These are phyloP conservation scores for Heliconius himera DNA, from an alignment of 1,140 invertebrate species.

Conservation along the genomic window DNA sequence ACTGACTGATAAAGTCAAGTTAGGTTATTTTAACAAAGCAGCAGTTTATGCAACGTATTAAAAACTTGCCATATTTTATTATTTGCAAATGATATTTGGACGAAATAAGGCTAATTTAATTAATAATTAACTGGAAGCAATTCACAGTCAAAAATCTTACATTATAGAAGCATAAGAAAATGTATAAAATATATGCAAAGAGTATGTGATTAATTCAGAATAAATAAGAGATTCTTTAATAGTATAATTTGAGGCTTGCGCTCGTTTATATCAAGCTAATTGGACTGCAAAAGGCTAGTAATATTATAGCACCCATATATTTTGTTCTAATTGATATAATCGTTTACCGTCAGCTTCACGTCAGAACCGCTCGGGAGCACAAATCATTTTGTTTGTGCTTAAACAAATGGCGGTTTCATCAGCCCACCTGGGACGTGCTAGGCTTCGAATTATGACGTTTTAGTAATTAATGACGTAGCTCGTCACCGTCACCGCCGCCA, in stretches of 20 bases:
- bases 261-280: not conserved
- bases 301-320: conserved; percentile 8
- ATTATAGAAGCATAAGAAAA: not conserved
- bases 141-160: not conserved
- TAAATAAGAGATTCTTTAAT: not conserved
- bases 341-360: conserved; percentile 20
- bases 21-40: not conserved
- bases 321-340: conserved; percentile 21
- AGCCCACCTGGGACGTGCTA: conserved; percentile 55
- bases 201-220: not conserved
- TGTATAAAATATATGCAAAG: too few relatives aligned
- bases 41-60: too few relatives aligned
- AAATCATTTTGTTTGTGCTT: conserved; percentile 29
- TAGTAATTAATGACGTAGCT: conserved; percentile 58
- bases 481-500: conserved; percentile 37
- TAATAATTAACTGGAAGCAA: too few relatives aligned
- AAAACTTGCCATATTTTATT: not conserved
- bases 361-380: conserved; percentile 13
- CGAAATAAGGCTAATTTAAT: too few relatives aligned
- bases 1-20: too few relatives aligned
- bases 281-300: not conserved
- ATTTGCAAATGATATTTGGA: too few relatives aligned
- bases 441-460: conserved; percentile 55
- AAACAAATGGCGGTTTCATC: conserved; percentile 45
- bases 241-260: not conserved